Evolutionary conservation across 2,797 vertebrate genomes (phyloP).

Genomic region (Hylomyscus alleni): DNA sequence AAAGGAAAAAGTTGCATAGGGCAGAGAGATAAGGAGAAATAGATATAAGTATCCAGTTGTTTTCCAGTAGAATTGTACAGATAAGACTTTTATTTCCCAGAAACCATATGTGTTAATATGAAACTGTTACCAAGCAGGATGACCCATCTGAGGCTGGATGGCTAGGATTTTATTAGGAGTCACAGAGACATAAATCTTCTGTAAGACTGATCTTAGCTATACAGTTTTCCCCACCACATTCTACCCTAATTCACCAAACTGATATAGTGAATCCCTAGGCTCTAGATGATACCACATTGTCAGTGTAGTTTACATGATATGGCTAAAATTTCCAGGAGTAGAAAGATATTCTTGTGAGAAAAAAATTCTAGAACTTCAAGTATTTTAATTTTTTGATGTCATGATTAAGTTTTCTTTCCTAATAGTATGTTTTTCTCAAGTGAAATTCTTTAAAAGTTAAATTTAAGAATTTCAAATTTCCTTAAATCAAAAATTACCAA

Average conservation of each 20-base stretch:
- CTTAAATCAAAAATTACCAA: neutral
- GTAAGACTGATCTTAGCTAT: neutral
- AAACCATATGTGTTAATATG: neutral
- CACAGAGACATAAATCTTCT: neutral
- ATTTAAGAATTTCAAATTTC: neutral
- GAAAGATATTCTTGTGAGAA: neutral
- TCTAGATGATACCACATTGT: neutral
- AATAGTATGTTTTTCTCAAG: neutral
- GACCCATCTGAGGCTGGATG: neutral
- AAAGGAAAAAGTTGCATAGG: neutral
- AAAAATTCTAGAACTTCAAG: neutral
- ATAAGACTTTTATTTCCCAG: constrained; percentile 21
- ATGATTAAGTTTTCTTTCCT: neutral
- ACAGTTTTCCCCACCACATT: neutral
- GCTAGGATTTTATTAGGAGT: neutral
- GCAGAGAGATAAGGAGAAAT: neutral
- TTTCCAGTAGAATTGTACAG: neutral
- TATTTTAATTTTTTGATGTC: neutral
- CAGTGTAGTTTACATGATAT: neutral
- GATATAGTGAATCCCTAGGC: neutral
- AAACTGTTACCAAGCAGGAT: constrained; percentile 20
- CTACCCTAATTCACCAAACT: neutral
- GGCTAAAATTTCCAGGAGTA: neutral
- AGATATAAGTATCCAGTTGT: neutral
- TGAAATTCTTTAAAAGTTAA: neutral